phyloP scores from a whole-genome alignment of 2,797 vertebrate genomes.

The Pangasius sanitwongsei region DNA sequence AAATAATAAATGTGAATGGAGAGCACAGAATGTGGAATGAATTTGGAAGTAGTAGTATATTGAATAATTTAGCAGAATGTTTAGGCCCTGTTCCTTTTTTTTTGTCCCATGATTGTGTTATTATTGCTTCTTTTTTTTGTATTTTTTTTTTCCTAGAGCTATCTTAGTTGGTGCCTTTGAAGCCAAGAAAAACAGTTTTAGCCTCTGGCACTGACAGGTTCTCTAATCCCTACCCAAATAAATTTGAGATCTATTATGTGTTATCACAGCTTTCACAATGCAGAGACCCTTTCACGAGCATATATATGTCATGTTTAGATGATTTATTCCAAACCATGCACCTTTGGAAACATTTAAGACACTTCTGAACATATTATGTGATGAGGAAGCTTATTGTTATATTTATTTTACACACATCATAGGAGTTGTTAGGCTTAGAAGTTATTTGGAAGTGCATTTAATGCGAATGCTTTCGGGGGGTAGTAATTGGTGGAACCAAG shows the following conservation, averaged over 20 bases:
- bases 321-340: neutral
- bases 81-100: neutral
- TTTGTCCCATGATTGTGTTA: neutral
- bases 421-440: neutral
- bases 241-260: neutral
- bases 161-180: neutral
- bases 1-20: neutral
- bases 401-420: neutral
- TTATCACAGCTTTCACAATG: neutral
- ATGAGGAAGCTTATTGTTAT: neutral
- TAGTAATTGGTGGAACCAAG: neutral
- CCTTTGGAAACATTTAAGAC: neutral
- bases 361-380: neutral
- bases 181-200: neutral
- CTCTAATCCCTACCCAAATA: neutral
- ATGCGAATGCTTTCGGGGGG: too few relatives aligned
- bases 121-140: neutral
- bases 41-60: neutral
- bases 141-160: neutral
- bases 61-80: slow-evolving; percentile 4
- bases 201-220: neutral
- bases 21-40: neutral
- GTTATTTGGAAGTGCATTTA: neutral
- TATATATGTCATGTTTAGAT: neutral
- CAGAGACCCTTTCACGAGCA: neutral